Percentiles rank a stretch among this genome's conserved stretches.
phyloP scores from a whole-genome alignment of 2,888 invertebrate genomes.

The Hedychridium roseum region DNA sequence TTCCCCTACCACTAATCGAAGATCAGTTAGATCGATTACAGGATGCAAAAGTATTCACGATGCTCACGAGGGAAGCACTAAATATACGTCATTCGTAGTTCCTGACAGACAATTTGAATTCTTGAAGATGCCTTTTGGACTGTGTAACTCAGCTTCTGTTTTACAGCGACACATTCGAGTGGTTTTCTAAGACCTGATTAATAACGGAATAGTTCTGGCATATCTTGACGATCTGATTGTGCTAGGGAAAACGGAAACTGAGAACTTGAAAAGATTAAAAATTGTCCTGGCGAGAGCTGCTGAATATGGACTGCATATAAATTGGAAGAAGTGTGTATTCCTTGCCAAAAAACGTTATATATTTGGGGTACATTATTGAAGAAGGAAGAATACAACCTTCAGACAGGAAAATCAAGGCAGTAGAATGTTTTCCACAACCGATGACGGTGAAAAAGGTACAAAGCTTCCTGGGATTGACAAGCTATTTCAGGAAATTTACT shows the following conservation, averaged over 20 bases:
- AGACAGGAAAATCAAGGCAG: background rate
- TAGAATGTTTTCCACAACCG: background rate
- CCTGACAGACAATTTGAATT: slow-evolving; percentile 24
- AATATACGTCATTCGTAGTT: slow-evolving; percentile 22
- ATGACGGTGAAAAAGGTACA: background rate
- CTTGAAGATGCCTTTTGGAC: slow-evolving; percentile 21
- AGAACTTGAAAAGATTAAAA: background rate
- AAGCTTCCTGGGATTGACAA: slow-evolving; percentile 4
- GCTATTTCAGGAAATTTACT: slow-evolving; percentile 12
- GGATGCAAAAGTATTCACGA: slow-evolving; percentile 8
- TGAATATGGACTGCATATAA: background rate
- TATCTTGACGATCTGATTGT: slow-evolving; percentile 13
- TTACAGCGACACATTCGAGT: slow-evolving; percentile 24
- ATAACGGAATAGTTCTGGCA: background rate
- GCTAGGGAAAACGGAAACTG: background rate
- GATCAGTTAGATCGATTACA: background rate
- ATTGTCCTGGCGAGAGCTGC: background rate
- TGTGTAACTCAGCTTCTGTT: slow-evolving; percentile 19
- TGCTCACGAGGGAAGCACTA: slow-evolving; percentile 12
- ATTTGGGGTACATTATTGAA: background rate
- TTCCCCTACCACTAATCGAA: slow-evolving; percentile 8
- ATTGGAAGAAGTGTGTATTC: slow-evolving; percentile 4
- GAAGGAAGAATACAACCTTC: background rate
- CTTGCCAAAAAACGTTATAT: background rate
- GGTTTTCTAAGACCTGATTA: slow-evolving; percentile 16